Conservation (phyloP, 2,888 invertebrate genomes). For the Hartigia nigra region DNA sequence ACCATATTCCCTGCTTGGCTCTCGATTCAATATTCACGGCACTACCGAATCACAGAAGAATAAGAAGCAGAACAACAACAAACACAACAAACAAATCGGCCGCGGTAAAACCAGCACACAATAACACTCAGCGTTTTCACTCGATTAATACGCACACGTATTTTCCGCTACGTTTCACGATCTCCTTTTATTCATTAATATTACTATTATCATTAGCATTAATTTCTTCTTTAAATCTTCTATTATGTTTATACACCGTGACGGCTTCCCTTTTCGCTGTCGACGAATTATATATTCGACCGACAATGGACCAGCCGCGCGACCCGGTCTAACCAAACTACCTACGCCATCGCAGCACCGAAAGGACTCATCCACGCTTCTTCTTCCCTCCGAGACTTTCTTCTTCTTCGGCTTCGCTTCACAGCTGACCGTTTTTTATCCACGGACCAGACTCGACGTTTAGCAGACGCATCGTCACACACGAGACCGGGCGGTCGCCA, state of each 20-base stretch:
- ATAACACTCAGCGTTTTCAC: slow-evolving; percentile 9
- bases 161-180: background rate
- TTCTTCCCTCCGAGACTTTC: slow-evolving; percentile 24
- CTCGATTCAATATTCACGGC: slow-evolving; percentile 20
- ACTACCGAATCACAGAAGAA: slow-evolving; percentile 10
- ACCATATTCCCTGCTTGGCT: slow-evolving; percentile 51
- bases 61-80: slow-evolving; percentile 20
- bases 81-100: slow-evolving; percentile 24
- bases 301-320: background rate
- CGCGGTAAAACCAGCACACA: slow-evolving; percentile 8
- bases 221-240: background rate
- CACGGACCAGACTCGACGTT: slow-evolving; percentile 22
- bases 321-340: background rate
- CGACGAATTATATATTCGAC: background rate
- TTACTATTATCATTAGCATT: background rate
- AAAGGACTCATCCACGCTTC: background rate
- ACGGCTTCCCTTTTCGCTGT: background rate
- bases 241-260: background rate
- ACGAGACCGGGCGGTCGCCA: slow-evolving; percentile 34
- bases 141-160: background rate
- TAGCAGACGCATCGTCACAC: slow-evolving; percentile 30
- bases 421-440: slow-evolving; percentile 16
- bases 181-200: background rate
- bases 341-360: slow-evolving; percentile 26
- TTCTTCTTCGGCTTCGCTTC: background rate